Evolutionary conservation across 2,797 vertebrate genomes (phyloP), one percentile per base, ranked within the genome.

Genomic region (Danio aesculapii): DNA sequence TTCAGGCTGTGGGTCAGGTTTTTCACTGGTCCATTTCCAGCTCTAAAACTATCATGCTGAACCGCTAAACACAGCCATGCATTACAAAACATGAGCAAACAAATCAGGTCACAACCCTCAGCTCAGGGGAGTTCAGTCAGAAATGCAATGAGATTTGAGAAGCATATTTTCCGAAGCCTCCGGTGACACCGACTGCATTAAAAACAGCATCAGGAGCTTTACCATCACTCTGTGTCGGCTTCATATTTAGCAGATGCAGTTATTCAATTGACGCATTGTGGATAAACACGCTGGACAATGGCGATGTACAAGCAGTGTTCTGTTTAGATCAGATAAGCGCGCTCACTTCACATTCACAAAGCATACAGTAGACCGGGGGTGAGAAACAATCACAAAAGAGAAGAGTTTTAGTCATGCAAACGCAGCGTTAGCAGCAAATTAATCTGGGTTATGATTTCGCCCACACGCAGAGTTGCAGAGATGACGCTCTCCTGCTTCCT

Each of bases 31-130:
- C 46, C 13, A 8, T 67, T 11, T 43, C n/a, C 17, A 53, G 53
- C 43, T 59, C 14, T 19, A 46, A 74, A n/a, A 44, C 71, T n/a
- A 13, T 49, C 16, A 0, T 0, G 0, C 71, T 39, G 74, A 19
- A 55, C 64, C 62, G 78, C 53, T 80, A 82, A 75, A 61, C 7
- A 44, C 46, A 70, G 43, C 46, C 64, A 70, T 59, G 49, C 73
- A 76, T 68, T 75, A 69, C 30, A 41, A 58, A 75, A 39, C 64
- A 62, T 67, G 64, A 68, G 39, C 66, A 0, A 49, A 7, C 16
- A 1, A 13, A 75, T 19, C 8, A 50, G 73, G 67, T 74, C 70
- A 58, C 14, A 6, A 8, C 17, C 50, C 2, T 0, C 57, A 10
- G 71, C 17, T 46, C 19, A 55, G 52, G 14, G 67, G 14, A 1